These are phyloP conservation scores for Pyrrhia umbra DNA, from an alignment of 2,888 invertebrate genomes.

Conservation along the genomic window DNA sequence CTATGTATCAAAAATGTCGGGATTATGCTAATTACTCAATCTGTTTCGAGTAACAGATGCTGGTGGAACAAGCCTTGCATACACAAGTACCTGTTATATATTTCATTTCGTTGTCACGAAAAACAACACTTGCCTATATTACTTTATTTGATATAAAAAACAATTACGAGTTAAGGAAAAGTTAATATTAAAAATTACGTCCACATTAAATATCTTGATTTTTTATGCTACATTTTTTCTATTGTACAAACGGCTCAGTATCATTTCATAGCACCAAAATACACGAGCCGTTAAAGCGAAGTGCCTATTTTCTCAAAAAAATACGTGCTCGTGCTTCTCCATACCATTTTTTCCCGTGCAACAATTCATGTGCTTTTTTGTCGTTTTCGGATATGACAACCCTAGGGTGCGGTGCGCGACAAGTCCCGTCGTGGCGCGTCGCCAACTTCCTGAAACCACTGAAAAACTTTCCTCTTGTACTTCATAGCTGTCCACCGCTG, in stretches of 20 bases:
- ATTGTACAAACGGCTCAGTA: constrained; percentile 6
- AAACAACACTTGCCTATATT: constrained; percentile 24
- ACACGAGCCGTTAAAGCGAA: constrained; percentile 35
- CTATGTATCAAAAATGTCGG: constrained; percentile 61
- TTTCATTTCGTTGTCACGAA: constrained; percentile 34
- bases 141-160: constrained; percentile 1
- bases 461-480: constrained; percentile 59
- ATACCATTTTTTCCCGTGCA: constrained; percentile 46
- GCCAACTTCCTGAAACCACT: constrained; percentile 65
- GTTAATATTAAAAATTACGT: neutral
- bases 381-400: constrained; percentile 54
- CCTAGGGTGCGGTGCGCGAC: constrained; percentile 44
- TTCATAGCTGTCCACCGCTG: constrained; percentile 43
- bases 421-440: constrained; percentile 56
- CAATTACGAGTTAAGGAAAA: neutral
- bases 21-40: constrained; percentile 66
- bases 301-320: constrained; percentile 57
- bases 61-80: constrained; percentile 52
- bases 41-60: constrained; percentile 58
- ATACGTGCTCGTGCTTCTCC: constrained; percentile 38
- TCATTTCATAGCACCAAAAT: constrained; percentile 21
- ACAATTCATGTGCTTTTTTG: constrained; percentile 49
- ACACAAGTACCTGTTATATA: constrained; percentile 37
- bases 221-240: neutral
- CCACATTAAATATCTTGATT: neutral